Base-by-base conservation (phyloP, 2,888 invertebrate genomes). In the Rhagophthalmus giganteus region DNA sequence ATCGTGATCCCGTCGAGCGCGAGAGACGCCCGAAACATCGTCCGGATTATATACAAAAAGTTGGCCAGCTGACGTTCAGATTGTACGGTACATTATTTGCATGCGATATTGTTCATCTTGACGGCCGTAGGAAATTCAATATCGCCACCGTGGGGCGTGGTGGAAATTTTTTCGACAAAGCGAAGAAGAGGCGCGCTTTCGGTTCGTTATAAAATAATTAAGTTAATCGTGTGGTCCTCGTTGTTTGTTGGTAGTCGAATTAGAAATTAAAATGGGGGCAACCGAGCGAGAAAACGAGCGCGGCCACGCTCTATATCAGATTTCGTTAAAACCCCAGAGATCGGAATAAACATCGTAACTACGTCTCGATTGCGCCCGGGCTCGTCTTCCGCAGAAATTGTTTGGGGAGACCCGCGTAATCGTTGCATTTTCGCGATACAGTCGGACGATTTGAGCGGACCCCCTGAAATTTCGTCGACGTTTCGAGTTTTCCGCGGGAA, bases 191-290 rank as follows among this genome's bases (percentile, higher is more conserved):
- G 37, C 25, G 32, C n/a, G 31, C 31, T 47, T 46, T 53, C 49
- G 45, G 41, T 56, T 58, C 59, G 62, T 63, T 62, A 62, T 61
- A 61, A 63, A 61, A 62, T 63, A 63, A 63, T 65, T 62, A 65
- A 63, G 62, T 60, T 62, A 63, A 65, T 62, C 54, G 57, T 55
- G 57, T 49, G 60, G 57, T 58, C 53, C 53, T 54, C 48, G 52
- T 51, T 60, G 50, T 59, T 56, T 53, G 59, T 45, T 44, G 45
- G 59, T 24, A 41, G 49, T 32, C 31, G 52, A 65, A 64, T 65
- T 63, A 64, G 63, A 64, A 64, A 65, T 65, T 65, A 64, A 64
- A 65, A 65, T 62, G 50, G 54, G 54, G 49, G 47, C 45, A 55
- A 56, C 57, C 42, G 56, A 58, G 61, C 55, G 57, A 59, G 61